Conservation (phyloP, 2,888 invertebrate genomes). For the Sarcophaga rosellei region DNA sequence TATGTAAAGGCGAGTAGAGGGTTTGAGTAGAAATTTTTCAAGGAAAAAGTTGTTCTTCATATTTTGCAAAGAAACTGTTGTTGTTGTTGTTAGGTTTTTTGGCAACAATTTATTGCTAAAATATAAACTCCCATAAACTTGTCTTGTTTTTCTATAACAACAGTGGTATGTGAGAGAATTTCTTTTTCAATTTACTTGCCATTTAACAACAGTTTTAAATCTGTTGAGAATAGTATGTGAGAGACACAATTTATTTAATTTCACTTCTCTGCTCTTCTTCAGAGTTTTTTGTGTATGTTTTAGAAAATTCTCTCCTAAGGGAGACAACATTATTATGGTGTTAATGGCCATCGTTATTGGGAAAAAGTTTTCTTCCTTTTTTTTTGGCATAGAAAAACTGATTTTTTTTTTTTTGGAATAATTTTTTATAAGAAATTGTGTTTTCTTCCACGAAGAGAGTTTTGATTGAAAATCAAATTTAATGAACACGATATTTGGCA, state of each 20-base stretch:
- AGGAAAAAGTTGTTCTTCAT: background rate
- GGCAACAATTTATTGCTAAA: slow-evolving; percentile 67
- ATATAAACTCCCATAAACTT: slow-evolving; percentile 65
- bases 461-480: too few species aligned
- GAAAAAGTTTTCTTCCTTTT: too few species aligned
- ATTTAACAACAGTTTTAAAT: slow-evolving; percentile 55
- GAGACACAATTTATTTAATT: slow-evolving; percentile 51
- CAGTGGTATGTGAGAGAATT: slow-evolving; percentile 37
- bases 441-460: too few species aligned
- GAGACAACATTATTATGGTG: slow-evolving; percentile 46
- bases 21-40: too few species aligned
- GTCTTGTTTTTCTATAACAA: slow-evolving; percentile 22
- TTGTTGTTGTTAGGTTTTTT: slow-evolving; percentile 25
- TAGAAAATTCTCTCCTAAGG: background rate
- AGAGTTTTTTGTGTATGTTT: background rate
- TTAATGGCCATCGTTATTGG: slow-evolving; percentile 55
- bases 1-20: too few species aligned
- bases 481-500: too few species aligned
- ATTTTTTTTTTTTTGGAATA: too few species aligned
- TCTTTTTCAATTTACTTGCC: slow-evolving; percentile 57
- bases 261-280: background rate
- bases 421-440: too few species aligned
- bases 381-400: too few species aligned
- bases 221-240: slow-evolving; percentile 63
- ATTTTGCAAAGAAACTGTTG: background rate